Conservation (phyloP, 2,888 invertebrate species). For the Archips crataeganus region DNA sequence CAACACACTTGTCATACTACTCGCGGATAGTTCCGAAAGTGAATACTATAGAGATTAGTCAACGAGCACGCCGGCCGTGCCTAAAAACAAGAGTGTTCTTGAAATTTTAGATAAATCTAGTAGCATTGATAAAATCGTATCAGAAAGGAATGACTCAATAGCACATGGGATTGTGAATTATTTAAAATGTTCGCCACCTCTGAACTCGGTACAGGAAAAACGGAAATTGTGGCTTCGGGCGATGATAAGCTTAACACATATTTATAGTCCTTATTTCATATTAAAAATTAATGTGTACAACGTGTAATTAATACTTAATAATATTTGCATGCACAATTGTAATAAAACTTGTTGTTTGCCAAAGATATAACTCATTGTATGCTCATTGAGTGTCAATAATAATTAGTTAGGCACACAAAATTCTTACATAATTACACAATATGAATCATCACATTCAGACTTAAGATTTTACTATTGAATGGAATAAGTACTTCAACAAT, state of each 20-base stretch:
- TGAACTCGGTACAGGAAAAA: conserved; percentile 53
- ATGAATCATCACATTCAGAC: conserved; percentile 14
- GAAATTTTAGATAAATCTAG: conserved; percentile 49
- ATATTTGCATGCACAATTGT: neutral
- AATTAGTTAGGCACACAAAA: conserved; percentile 11
- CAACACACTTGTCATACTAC: conserved; percentile 51
- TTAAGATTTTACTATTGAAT: conserved; percentile 18
- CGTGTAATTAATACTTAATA: conserved; percentile 3
- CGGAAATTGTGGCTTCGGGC: conserved; percentile 53
- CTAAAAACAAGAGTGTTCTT: conserved; percentile 43
- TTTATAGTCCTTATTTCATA: neutral
- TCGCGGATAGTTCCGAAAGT: neutral
- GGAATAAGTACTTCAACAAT: neutral
- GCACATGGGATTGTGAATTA: neutral
- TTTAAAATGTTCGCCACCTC: conserved; percentile 53
- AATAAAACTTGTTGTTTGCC: neutral
- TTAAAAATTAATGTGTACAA: neutral
- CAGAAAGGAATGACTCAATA: conserved; percentile 30
- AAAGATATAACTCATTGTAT: conserved; percentile 2
- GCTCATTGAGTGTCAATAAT: neutral
- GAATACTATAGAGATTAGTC: conserved; percentile 26
- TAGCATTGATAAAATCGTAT: conserved; percentile 47
- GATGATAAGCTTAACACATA: conserved; percentile 45
- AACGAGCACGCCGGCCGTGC: conserved; percentile 44
- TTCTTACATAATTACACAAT: conserved; percentile 20